Percentiles rank a stretch among this genome's conserved stretches.
Evolutionary conservation across 2,113 vertebrate genomes (phyloP).

Genomic region (Apteryx mantelli): DNA sequence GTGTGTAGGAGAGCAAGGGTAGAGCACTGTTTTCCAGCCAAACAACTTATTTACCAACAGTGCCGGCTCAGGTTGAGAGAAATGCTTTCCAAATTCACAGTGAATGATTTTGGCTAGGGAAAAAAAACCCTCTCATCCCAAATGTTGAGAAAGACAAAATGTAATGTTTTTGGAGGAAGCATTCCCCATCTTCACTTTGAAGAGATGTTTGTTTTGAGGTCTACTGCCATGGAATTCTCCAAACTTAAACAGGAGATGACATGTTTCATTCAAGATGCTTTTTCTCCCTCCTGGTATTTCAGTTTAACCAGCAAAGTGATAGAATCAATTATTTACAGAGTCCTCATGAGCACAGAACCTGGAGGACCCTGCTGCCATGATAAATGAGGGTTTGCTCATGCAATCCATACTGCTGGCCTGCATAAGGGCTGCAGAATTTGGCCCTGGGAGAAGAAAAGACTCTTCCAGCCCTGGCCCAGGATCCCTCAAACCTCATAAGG

Average conservation of each 20-base stretch:
- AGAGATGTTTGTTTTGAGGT: slow-evolving; percentile 27
- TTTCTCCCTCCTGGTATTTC: slow-evolving; percentile 42
- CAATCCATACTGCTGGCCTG: background rate
- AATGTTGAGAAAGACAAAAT: background rate
- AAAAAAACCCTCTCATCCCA: background rate
- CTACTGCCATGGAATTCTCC: background rate
- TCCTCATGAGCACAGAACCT: background rate
- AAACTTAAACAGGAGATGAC: slow-evolving; percentile 22
- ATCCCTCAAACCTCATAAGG: background rate
- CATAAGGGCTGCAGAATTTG: background rate
- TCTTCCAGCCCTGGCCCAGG: background rate
- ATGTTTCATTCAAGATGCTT: slow-evolving; percentile 52
- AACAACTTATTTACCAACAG: background rate
- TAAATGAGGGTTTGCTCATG: background rate
- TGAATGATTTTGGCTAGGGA: background rate
- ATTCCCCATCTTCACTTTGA: background rate
- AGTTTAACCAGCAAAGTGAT: slow-evolving; percentile 25
- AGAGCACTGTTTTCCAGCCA: background rate
- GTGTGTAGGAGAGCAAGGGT: background rate
- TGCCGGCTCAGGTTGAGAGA: background rate
- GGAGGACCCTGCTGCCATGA: background rate
- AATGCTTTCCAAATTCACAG: background rate
- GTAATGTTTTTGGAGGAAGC: background rate
- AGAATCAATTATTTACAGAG: slow-evolving; percentile 52
- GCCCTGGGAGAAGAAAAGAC: background rate